phyloP scores from a whole-genome alignment of 2,797 vertebrate species.

The Rhabdomys pumilio region DNA sequence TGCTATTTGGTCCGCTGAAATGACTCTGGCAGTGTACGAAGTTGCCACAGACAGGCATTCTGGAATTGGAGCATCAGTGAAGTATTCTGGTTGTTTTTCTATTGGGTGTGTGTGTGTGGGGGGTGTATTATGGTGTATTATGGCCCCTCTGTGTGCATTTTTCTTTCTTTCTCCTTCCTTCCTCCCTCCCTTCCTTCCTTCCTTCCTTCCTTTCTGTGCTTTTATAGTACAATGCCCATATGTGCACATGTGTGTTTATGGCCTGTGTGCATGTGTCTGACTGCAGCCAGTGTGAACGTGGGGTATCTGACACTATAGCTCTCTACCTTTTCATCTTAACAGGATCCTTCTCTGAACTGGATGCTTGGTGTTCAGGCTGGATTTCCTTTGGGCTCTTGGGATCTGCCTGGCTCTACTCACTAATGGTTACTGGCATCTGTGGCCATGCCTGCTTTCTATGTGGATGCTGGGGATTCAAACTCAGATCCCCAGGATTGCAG shows the following conservation, averaged over 20 bases:
- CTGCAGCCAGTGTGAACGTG: not conserved
- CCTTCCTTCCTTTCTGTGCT: too few species aligned
- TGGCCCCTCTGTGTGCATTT: not conserved
- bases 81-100: not conserved
- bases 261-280: not conserved
- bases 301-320: not conserved
- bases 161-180: rapidly evolving
- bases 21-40: not conserved
- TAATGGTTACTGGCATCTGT: not conserved
- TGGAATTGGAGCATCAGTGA: not conserved
- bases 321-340: not conserved
- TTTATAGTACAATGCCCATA: not conserved
- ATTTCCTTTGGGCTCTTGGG: not conserved
- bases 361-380: not conserved
- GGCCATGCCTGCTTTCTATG: not conserved
- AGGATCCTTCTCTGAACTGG: not conserved
- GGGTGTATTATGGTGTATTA: not conserved
- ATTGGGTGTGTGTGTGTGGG: not conserved
- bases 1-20: constrained; percentile 22
- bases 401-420: not conserved
- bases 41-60: not conserved
- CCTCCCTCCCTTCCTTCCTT: rapidly evolving
- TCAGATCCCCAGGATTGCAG: too few species aligned
- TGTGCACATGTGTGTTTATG: not conserved
- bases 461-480: not conserved